A percentile compares a stretch with the other conserved stretches of the same genome.
Conservation (phyloP, 2,888 invertebrate species). For the Apantesis nais region DNA sequence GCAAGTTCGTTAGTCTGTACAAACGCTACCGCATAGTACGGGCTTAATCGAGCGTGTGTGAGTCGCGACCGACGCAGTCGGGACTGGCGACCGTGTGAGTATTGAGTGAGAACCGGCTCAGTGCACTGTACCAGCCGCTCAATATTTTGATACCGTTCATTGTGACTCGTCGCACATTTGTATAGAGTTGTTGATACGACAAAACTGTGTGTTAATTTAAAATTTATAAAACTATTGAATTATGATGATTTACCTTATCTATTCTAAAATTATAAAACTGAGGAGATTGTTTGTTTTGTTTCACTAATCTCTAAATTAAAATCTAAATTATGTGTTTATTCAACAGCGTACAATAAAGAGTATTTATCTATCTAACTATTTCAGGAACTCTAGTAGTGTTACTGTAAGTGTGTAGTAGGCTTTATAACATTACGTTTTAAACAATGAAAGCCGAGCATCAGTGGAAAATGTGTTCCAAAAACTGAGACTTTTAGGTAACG, state of each 20-base stretch:
- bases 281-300: not conserved
- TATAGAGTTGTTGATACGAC: slow-evolving; percentile 31
- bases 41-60: slow-evolving; percentile 41
- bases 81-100: slow-evolving; percentile 45
- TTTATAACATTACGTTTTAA: too few relatives aligned
- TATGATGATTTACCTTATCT: not conserved
- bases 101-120: slow-evolving; percentile 45
- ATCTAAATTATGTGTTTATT: not conserved
- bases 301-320: not conserved
- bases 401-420: too few relatives aligned
- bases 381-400: too few relatives aligned
- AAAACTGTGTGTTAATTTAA: not conserved
- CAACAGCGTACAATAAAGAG: too few relatives aligned
- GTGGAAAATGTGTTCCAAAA: too few relatives aligned
- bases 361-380: too few relatives aligned
- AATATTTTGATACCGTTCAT: slow-evolving; percentile 48
- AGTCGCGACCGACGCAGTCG: slow-evolving; percentile 22
- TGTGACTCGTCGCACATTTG: slow-evolving; percentile 22
- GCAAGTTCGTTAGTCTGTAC: slow-evolving; percentile 36
- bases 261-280: not conserved
- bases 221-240: not conserved
- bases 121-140: slow-evolving; percentile 42
- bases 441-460: too few relatives aligned
- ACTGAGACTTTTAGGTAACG: too few relatives aligned
- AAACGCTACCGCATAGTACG: slow-evolving; percentile 43